phyloP scores from a whole-genome alignment of 2,113 vertebrate genomes.

The Prunella fulvescens region DNA sequence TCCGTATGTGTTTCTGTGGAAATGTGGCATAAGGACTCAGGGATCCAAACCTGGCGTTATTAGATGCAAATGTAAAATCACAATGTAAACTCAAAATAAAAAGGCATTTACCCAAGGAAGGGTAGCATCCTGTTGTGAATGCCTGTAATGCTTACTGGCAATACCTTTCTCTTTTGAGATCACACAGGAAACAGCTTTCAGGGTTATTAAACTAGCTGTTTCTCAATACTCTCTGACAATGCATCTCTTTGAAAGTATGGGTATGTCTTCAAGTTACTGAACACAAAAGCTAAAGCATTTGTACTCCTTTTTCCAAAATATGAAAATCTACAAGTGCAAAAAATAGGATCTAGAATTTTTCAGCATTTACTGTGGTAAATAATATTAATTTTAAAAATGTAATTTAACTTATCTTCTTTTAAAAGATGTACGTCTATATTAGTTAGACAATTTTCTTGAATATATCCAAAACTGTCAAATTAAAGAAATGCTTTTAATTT shows the following conservation, averaged over 20 bases:
- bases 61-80: not conserved
- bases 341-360: not conserved
- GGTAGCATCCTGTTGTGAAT: not conserved
- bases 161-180: not conserved
- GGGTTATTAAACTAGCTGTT: not conserved
- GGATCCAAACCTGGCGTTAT: not conserved
- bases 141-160: not conserved
- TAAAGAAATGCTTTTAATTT: not conserved
- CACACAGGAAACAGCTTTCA: not conserved
- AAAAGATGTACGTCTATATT: not conserved
- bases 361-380: not conserved
- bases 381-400: not conserved
- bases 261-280: not conserved
- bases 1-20: not conserved
- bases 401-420: not conserved
- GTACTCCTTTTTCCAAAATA: not conserved
- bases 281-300: not conserved
- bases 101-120: not conserved
- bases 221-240: not conserved
- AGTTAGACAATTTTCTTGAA: not conserved
- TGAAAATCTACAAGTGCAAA: not conserved
- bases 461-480: not conserved
- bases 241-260: not conserved
- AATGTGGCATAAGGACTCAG: not conserved
- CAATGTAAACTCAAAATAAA: not conserved